phyloP scores from a whole-genome alignment of 2,113 vertebrate species.

The Columba livia region DNA sequence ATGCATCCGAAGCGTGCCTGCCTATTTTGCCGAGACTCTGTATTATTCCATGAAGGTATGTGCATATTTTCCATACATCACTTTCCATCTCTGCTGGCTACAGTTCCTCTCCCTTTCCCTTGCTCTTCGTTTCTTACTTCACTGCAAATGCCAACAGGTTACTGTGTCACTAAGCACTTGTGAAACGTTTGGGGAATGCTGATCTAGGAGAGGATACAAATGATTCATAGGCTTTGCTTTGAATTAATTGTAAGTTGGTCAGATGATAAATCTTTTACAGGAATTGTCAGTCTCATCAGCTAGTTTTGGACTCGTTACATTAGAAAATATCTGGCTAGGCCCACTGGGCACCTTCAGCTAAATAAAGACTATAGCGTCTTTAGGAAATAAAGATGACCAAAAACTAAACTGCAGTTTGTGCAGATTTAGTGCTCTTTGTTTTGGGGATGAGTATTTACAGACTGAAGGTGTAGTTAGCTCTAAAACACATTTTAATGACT shows the following conservation, averaged over 20 bases:
- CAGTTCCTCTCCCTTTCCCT: neutral
- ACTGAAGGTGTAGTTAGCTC: neutral
- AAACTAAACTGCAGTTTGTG: neutral
- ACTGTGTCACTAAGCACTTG: neutral
- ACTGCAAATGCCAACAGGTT: neutral
- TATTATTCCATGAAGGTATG: conserved; percentile 90
- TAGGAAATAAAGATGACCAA: neutral
- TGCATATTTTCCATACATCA: accelerated
- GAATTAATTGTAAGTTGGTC: neutral
- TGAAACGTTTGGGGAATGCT: neutral
- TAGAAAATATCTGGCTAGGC: neutral
- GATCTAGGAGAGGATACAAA: neutral
- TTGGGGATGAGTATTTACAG: neutral
- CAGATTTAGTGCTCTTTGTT: neutral
- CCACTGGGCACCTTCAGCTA: neutral
- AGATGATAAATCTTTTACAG: neutral
- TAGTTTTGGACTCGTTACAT: neutral
- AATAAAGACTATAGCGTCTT: neutral
- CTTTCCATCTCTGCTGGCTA: neutral
- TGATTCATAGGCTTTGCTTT: neutral
- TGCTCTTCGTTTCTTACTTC: neutral
- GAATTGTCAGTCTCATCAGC: neutral
- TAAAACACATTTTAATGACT: neutral
- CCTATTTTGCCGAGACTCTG: conserved; percentile 88
- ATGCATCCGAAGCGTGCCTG: conserved; percentile 85